Evolutionary conservation across 2,888 invertebrate species (phyloP), one percentile per base, ranked within the genome.

Genomic region (Ornithoptera priamus): DNA sequence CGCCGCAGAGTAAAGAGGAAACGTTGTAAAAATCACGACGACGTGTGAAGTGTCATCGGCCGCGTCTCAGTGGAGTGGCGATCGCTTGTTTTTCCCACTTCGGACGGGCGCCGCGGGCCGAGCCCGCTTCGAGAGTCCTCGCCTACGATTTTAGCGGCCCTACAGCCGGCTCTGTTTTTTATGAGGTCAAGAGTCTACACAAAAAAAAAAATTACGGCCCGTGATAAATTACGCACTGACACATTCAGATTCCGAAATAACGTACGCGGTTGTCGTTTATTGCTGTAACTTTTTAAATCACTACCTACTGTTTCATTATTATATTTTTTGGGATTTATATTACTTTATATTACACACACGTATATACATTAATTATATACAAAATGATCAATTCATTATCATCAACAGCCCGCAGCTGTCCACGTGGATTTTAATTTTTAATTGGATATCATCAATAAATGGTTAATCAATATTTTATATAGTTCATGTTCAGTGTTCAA

Each of bases 11-110:
- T 82, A 77, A 80, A 87, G 85, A 85, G 85, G 86, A 85, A 86
- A 87, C 89, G 90, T 88, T 92, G 91, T 90, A 88, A 91, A 92
- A 92, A 91, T 92, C 92, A 89, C 89, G 84, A 85, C 87, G 87
- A 89, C 88, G 90, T 89, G 91, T 90, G 90, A 91, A 92, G 92
- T 88, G 88, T 87, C 89, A 89, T 90, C 80, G 82, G 82, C 80
- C 84, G 84, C 87, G 87, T 87, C 89, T 88, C 84, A 78, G 84
- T 90, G 80, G 85, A 92, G 92, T 89, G 90, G 90, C 86, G 90
- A 92, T 92, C 90, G 86, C 90, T 90, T 92, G 92, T 91, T 92
- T 91, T 91, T 90, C 86, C 90, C 90, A 88, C 89, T 90, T 87
- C 85, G 86, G 87, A 89, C 87, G 86, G 85, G 84, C 85, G 85